Conservation (phyloP, 2,888 invertebrate species). For the Parnassius mnemosyne region DNA sequence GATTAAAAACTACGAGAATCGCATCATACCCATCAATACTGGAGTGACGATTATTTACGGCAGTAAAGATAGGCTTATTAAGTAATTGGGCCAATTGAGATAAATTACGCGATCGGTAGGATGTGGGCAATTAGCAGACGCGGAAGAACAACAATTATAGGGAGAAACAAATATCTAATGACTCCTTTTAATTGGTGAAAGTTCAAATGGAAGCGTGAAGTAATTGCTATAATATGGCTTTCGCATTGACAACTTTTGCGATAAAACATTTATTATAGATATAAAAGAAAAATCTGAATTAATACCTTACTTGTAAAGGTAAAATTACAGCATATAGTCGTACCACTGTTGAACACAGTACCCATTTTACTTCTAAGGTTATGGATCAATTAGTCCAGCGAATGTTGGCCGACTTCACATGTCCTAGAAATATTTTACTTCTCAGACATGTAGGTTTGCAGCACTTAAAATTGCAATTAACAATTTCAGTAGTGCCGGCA, state of each 20-base stretch:
- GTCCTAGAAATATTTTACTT: too few relatives aligned
- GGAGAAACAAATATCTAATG: slow-evolving; percentile 40
- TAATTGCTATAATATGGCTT: slow-evolving; percentile 15
- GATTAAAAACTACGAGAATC: not conserved
- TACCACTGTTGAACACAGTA: too few relatives aligned
- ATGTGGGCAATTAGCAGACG: slow-evolving; percentile 59
- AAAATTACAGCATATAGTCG: not conserved
- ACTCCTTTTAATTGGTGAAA: slow-evolving; percentile 27
- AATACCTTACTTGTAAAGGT: not conserved
- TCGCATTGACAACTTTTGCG: slow-evolving; percentile 9
- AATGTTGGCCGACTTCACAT: too few relatives aligned
- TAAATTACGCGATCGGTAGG: slow-evolving; percentile 53
- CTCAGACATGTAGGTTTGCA: too few relatives aligned
- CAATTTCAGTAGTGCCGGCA: too few relatives aligned
- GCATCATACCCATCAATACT: slow-evolving; percentile 7
- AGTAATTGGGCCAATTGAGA: slow-evolving; percentile 38
- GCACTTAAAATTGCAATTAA: too few relatives aligned
- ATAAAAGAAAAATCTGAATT: too few relatives aligned
- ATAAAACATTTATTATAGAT: not conserved
- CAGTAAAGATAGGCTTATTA: slow-evolving; percentile 32
- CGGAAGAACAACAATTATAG: slow-evolving; percentile 63
- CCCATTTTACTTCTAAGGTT: too few relatives aligned
- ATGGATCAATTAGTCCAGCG: too few relatives aligned
- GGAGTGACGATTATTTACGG: slow-evolving; percentile 14
- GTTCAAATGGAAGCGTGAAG: slow-evolving; percentile 23